Evolutionary conservation across 2,797 vertebrate species (phyloP).

Genomic region (Oryzias sinensis): DNA sequence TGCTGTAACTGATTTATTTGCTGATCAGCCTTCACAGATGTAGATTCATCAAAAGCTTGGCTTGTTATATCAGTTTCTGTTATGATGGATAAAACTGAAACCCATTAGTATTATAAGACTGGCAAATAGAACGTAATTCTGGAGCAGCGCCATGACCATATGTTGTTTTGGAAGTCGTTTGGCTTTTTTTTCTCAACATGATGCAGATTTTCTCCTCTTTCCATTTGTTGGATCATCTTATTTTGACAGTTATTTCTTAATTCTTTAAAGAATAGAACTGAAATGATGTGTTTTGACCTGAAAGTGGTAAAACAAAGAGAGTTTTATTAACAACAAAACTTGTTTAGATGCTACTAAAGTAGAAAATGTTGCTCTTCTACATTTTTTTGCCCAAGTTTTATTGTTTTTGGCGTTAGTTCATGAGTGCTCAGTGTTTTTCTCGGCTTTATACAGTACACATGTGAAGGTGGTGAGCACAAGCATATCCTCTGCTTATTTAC

Average conservation of each 20-base stretch:
- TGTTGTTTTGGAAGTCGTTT: background rate
- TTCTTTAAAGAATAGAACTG: too few relatives aligned
- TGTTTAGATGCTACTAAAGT: too few relatives aligned
- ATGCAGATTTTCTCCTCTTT: constrained; percentile 5
- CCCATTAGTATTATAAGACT: constrained; percentile 43
- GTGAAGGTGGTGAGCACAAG: constrained; percentile 64
- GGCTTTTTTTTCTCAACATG: constrained; percentile 5
- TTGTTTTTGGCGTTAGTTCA: constrained; percentile 22
- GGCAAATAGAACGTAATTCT: constrained; percentile 29
- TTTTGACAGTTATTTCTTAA: too few relatives aligned
- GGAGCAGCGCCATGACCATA: constrained; percentile 9
- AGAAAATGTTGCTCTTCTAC: background rate
- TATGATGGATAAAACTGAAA: constrained; percentile 45
- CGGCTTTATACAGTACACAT: constrained; percentile 51
- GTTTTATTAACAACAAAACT: too few relatives aligned
- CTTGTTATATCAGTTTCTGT: constrained; percentile 14
- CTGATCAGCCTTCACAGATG: constrained; percentile 13
- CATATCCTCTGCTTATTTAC: constrained; percentile 74
- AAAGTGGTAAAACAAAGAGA: too few relatives aligned
- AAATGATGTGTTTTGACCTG: too few relatives aligned
- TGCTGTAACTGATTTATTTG: constrained; percentile 55
- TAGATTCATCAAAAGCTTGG: constrained; percentile 32
- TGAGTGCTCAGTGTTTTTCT: constrained; percentile 29
- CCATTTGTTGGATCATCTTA: background rate
- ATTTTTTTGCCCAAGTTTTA: background rate